Evolutionary conservation across 1,140 invertebrate genomes (phyloP).

Genomic region (Brachionus manjavacas): DNA sequence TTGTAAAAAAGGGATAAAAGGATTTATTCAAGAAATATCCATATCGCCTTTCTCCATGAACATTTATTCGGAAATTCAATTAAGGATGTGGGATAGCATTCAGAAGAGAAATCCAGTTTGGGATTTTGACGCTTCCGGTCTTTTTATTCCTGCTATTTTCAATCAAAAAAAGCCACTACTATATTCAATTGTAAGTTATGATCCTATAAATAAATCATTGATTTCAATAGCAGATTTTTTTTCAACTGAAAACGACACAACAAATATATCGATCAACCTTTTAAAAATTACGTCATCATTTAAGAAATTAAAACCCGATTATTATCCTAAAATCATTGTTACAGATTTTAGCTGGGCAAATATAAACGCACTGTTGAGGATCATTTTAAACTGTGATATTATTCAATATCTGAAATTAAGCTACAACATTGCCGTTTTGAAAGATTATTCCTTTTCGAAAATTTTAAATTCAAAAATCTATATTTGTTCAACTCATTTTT

Average conservation of each 20-base stretch:
- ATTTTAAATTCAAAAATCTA: not conserved
- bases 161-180: not conserved
- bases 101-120: constrained; percentile 9
- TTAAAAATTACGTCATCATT: not conserved
- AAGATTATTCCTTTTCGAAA: not conserved
- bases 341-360: constrained; percentile 6
- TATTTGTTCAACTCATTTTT: not conserved
- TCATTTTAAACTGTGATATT: too few species aligned
- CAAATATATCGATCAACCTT: not conserved
- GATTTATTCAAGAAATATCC: not conserved
- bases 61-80: not conserved
- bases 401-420: too few species aligned
- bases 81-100: too few species aligned
- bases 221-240: constrained; percentile 8
- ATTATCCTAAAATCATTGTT: not conserved
- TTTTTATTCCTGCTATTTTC: not conserved
- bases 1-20: constrained; percentile 8
- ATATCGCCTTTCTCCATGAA: not conserved
- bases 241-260: not conserved
- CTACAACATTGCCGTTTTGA: too few species aligned
- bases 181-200: not conserved
- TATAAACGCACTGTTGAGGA: constrained; percentile 15
- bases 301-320: not conserved
- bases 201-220: not conserved
- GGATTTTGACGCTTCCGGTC: constrained; percentile 11